phyloP scores from a whole-genome alignment of 1,140 invertebrate genomes.

The Philopotamus ludificatus region DNA sequence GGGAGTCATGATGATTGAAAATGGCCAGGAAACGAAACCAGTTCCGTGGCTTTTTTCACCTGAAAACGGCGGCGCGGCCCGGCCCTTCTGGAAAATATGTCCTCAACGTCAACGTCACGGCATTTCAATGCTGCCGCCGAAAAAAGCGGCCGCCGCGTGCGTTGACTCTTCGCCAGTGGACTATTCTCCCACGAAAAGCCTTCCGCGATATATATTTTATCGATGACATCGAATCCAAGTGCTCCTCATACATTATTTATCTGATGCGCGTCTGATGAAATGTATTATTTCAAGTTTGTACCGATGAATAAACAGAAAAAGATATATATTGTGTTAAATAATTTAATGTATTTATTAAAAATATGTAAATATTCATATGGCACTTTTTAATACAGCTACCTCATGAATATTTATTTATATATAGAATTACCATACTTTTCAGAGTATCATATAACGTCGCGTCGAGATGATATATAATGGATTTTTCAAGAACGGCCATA shows the following conservation, averaged over 20 bases:
- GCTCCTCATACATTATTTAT: slow-evolving; percentile 12
- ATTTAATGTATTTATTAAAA: neutral
- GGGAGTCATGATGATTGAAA: slow-evolving; percentile 33
- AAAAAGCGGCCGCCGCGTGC: slow-evolving; percentile 27
- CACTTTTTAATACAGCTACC: no score
- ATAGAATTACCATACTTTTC: no score
- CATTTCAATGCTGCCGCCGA: slow-evolving; percentile 17
- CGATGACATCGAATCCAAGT: slow-evolving; percentile 6
- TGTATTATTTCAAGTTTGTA: no score
- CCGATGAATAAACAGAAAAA: no score
- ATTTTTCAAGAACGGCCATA: no score
- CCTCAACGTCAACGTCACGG: slow-evolving; percentile 22
- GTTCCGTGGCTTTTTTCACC: slow-evolving; percentile 17
- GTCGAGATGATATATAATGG: no score
- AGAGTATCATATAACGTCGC: no score
- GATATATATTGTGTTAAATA: neutral
- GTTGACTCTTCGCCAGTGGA: slow-evolving; percentile 22
- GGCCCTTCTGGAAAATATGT: slow-evolving; percentile 19
- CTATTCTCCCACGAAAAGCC: slow-evolving; percentile 2
- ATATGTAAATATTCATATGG: neutral
- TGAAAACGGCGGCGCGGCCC: neutral
- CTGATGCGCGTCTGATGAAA: no score
- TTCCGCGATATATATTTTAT: slow-evolving; percentile 33
- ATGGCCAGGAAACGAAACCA: slow-evolving; percentile 41
- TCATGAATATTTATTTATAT: no score